Evolutionary conservation across 2,888 invertebrate genomes (phyloP).

Genomic region (Erynnis tages): DNA sequence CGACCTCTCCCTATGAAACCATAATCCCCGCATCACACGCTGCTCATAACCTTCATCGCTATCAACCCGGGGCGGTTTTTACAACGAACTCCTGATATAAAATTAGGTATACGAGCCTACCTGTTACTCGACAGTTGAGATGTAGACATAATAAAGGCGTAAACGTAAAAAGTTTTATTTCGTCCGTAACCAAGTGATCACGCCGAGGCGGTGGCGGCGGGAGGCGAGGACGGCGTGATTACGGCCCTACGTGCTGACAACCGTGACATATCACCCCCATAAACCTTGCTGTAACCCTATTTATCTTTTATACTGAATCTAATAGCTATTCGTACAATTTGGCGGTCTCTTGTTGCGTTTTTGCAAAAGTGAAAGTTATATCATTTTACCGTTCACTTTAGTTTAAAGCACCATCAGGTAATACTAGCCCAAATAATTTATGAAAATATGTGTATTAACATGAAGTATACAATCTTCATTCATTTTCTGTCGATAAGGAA

Average conservation of each 20-base stretch:
- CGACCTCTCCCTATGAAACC: too few species aligned
- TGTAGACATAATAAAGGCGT: conserved; percentile 35
- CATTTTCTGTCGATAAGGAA: too few species aligned
- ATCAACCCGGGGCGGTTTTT: conserved; percentile 4
- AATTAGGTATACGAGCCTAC: conserved; percentile 50
- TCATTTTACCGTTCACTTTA: too few species aligned
- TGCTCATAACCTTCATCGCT: conserved; percentile 9
- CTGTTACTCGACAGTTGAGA: conserved; percentile 41
- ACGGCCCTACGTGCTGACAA: conserved; percentile 27
- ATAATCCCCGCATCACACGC: conserved; percentile 1
- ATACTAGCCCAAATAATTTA: too few species aligned
- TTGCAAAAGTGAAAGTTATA: too few species aligned
- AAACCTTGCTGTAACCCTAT: conserved; percentile 11
- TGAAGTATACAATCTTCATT: too few species aligned
- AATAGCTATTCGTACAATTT: neutral
- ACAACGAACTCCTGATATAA: conserved; percentile 41
- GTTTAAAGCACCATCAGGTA: too few species aligned
- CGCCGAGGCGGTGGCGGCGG: neutral
- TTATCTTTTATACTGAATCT: conserved; percentile 17
- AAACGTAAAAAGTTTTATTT: conserved; percentile 37
- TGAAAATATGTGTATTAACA: too few species aligned
- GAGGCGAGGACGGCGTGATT: conserved; percentile 22
- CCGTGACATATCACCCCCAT: conserved; percentile 18
- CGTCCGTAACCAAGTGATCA: conserved; percentile 31
- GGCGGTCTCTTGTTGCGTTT: too few species aligned